A percentile compares a stretch with the other conserved stretches of the same genome.
Conservation (phyloP, 1,140 invertebrate genomes). For the Marisa cornuarietis region DNA sequence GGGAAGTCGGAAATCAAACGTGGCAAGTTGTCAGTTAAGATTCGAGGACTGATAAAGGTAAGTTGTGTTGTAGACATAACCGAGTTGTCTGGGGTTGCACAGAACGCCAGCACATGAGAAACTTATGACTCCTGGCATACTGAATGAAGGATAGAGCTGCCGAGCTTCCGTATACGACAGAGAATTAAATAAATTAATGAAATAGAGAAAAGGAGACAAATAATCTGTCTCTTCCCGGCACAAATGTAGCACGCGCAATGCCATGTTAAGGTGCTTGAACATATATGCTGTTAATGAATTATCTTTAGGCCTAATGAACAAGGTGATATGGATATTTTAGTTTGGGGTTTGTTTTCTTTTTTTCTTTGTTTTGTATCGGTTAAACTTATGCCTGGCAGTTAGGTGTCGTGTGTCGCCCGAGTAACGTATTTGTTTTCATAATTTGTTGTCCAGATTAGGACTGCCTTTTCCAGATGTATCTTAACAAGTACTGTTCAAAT, state of each 20-base stretch:
- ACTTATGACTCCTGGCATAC: background rate
- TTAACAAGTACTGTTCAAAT: too few relatives aligned
- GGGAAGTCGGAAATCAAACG: background rate
- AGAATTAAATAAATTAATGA: background rate
- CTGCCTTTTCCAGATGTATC: too few relatives aligned
- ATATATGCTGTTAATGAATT: too few relatives aligned
- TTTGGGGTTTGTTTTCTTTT: too few relatives aligned
- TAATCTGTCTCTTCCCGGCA: background rate
- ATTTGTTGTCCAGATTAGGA: too few relatives aligned
- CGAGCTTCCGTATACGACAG: background rate
- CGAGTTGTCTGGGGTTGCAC: background rate
- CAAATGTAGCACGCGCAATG: background rate
- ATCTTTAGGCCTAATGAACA: too few relatives aligned
- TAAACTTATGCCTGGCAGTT: too few relatives aligned
- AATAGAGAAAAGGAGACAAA: background rate
- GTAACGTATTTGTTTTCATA: too few relatives aligned
- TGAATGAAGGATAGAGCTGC: background rate
- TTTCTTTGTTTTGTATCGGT: too few relatives aligned
- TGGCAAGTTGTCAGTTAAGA: slow-evolving; percentile 8
- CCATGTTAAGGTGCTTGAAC: too few relatives aligned
- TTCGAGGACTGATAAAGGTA: slow-evolving; percentile 16
- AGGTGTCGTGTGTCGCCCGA: too few relatives aligned
- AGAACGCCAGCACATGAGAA: background rate
- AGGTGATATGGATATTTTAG: too few relatives aligned
- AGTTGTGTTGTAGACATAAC: background rate